Evolutionary conservation across 1,140 invertebrate species (phyloP).

Genomic region (Pomacea maculata): DNA sequence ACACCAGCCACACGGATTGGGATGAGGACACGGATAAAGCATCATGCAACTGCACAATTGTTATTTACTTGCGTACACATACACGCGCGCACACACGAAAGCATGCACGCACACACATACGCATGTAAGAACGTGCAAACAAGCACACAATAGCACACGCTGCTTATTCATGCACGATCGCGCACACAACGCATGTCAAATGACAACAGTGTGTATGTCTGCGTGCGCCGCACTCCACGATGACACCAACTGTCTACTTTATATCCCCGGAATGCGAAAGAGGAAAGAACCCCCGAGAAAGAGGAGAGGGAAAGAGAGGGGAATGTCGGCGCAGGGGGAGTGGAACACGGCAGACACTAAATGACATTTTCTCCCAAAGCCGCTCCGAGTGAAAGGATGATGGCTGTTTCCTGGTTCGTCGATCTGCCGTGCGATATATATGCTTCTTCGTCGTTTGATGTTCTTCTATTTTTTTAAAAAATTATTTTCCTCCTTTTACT

Average conservation of each 20-base stretch:
- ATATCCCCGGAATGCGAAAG: not conserved
- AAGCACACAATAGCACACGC: not conserved
- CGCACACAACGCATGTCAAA: not conserved
- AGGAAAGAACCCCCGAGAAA: not conserved
- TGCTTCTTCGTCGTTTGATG: too few relatives aligned
- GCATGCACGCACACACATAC: constrained; percentile 5
- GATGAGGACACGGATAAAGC: too few relatives aligned
- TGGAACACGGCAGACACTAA: too few relatives aligned
- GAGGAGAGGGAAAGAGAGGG: not conserved
- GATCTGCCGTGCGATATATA: too few relatives aligned
- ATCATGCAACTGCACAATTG: too few relatives aligned
- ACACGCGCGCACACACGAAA: not conserved
- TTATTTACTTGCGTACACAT: not conserved
- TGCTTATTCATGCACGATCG: not conserved
- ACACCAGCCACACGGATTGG: too few relatives aligned
- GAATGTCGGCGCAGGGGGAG: not conserved
- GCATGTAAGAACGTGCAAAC: not conserved
- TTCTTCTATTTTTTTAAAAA: too few relatives aligned
- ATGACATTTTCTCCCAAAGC: too few relatives aligned
- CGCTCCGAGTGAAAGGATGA: too few relatives aligned
- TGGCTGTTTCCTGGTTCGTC: too few relatives aligned
- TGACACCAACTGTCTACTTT: not conserved
- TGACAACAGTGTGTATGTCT: not conserved
- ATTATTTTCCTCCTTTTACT: too few relatives aligned
- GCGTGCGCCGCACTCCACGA: not conserved